Conservation (phyloP, 1,140 invertebrate genomes). For the Steinernema feltiae region DNA sequence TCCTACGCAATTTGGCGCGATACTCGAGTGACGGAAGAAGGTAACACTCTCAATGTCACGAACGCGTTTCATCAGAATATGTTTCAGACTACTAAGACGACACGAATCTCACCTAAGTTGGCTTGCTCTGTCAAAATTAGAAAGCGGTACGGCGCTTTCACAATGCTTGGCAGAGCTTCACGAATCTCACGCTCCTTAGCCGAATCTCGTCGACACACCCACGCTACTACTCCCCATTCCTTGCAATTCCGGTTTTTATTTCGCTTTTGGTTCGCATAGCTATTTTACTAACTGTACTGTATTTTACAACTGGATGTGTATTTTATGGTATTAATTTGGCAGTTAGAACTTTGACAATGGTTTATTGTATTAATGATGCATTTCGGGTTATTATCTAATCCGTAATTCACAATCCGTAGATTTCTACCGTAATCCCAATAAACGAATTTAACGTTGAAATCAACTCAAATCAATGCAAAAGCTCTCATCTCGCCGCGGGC, state of each 20-base stretch:
- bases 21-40: constrained; percentile 82
- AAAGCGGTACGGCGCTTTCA: constrained; percentile 85
- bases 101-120: constrained; percentile 84
- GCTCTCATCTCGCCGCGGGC: too few species aligned
- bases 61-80: background rate
- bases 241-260: background rate
- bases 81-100: constrained; percentile 74
- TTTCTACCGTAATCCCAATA: too few species aligned
- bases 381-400: constrained; percentile 6
- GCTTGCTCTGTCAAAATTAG: constrained; percentile 84
- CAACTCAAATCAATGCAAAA: too few species aligned
- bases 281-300: background rate
- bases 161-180: constrained; percentile 73
- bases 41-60: constrained; percentile 63
- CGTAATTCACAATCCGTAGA: too few species aligned
- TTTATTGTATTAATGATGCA: constrained; percentile 3
- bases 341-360: too few species aligned
- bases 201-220: too few species aligned
- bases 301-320: too few species aligned
- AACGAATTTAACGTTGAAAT: too few species aligned
- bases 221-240: background rate
- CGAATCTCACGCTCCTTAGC: too few species aligned
- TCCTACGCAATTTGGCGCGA: constrained; percentile 89
- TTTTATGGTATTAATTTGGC: background rate
- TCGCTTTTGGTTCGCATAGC: background rate